Conservation (phyloP, 92 coral and sea anemone genomes). For the Parazoanthus swiftii region DNA sequence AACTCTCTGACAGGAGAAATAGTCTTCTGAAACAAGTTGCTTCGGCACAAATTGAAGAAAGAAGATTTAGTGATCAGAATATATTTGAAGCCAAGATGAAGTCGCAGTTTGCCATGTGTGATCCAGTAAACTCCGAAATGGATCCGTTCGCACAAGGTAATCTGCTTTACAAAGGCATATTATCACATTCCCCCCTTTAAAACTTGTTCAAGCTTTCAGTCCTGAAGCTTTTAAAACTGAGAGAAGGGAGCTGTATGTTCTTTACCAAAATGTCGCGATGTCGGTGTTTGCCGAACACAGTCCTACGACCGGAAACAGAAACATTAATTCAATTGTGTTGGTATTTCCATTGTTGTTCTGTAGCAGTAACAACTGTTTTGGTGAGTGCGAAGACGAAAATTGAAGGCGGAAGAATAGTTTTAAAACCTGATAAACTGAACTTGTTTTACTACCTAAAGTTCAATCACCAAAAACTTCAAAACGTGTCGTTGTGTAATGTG, state of each 20-base stretch:
- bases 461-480: not conserved
- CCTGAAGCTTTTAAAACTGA: not conserved
- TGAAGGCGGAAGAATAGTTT: not conserved
- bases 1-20: not conserved
- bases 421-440: too few species aligned
- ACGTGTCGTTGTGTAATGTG: not conserved
- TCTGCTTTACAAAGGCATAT: slow-evolving; percentile 5
- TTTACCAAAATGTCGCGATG: not conserved
- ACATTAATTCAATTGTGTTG: not conserved
- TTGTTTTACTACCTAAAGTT: not conserved
- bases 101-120: slow-evolving; percentile 33
- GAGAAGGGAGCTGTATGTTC: not conserved
- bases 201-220: not conserved
- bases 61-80: not conserved
- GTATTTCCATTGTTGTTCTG: slow-evolving; percentile 5
- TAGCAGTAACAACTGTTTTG: not conserved
- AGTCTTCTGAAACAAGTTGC: not conserved
- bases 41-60: slow-evolving; percentile 18
- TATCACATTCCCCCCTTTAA: not conserved
- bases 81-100: slow-evolving; percentile 19
- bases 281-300: not conserved
- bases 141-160: slow-evolving; percentile 36
- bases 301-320: slow-evolving; percentile 23
- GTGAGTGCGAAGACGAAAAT: not conserved
- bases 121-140: slow-evolving; percentile 19